Base-by-base conservation (phyloP, 2,888 invertebrate genomes). In the Parthenolecanium corni region DNA sequence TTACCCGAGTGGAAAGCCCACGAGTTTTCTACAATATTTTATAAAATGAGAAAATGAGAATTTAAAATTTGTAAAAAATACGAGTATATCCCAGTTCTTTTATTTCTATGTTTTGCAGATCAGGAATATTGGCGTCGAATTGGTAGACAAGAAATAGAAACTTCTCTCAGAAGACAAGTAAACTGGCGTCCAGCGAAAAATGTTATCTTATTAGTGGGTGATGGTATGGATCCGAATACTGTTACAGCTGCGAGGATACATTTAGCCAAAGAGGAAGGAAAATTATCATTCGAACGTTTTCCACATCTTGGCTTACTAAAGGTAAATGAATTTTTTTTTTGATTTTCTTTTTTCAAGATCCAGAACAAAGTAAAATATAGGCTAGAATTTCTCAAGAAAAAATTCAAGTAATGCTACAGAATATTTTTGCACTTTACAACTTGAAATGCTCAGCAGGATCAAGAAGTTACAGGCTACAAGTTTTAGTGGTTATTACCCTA, bases 221-320 rank as follows among this genome's bases (percentile, higher is more conserved):
- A 94, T 71, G 94, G 93, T 4, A 91, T 93, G 92, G 91, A 91
- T 0, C 80, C 86, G 0, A 85, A 87, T 66, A 91, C 92, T 0
- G 80, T 88, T 52, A 89, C 91, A 0, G 86, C 89, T 0, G 81
- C 89, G 0, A 79, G 93, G 69, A 89, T 92, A 64, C 84, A 84
- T 73, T 83, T 82, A 52, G 73, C 74, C 0, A 85, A 86, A 0
- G 92, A 91, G 72, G 80, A 79, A 23, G 84, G 85, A 51, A 76
- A 79, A 66, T 76, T 93, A 54, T 75, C 79, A 0, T 93, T 85
- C 79, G 93, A 93, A 72, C 81, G 79, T 66, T 91, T 93, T 70
- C 86, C 89, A 0, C 82, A 91, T 71, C 76, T 88, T 66, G 92
- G 88, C 1, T 72, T 90, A 16, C 73, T 90, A 6, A 92, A 92